phyloP scores from a whole-genome alignment of 2,113 vertebrate species.

The Nansenia antarctica region DNA sequence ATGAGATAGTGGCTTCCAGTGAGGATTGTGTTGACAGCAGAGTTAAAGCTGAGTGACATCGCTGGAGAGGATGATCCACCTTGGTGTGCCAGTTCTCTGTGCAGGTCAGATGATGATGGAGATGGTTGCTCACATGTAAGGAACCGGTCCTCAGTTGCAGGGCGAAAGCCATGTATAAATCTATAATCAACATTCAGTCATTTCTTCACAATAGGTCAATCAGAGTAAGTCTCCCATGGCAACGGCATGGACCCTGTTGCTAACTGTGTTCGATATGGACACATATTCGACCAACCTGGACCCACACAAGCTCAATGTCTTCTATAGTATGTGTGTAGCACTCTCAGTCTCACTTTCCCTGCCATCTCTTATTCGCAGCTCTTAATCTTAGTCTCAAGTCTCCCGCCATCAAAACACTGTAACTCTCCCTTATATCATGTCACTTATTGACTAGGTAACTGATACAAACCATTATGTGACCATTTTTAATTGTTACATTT shows the following conservation, averaged over 20 bases:
- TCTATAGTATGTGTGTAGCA: slow-evolving; percentile 49
- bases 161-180: no score
- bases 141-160: not conserved
- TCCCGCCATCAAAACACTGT: no score
- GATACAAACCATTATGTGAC: no score
- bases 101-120: slow-evolving; percentile 42
- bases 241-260: slow-evolving; percentile 55
- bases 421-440: no score
- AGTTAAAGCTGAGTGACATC: slow-evolving; percentile 33
- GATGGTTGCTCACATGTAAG: slow-evolving; percentile 17
- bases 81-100: slow-evolving; percentile 32
- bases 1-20: slow-evolving; percentile 21
- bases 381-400: no score
- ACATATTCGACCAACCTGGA: slow-evolving; percentile 56
- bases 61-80: slow-evolving; percentile 27
- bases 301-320: slow-evolving; percentile 60
- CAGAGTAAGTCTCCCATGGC: slow-evolving; percentile 59
- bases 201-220: no score
- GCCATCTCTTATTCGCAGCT: no score
- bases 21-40: slow-evolving; percentile 22
- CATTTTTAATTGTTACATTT: no score
- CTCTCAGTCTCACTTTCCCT: no score
- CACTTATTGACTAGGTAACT: no score
- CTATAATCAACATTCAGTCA: no score
- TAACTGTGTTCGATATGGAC: slow-evolving; percentile 67